Conservation (phyloP, 2,113 vertebrate genomes). For the Columba janthina region DNA sequence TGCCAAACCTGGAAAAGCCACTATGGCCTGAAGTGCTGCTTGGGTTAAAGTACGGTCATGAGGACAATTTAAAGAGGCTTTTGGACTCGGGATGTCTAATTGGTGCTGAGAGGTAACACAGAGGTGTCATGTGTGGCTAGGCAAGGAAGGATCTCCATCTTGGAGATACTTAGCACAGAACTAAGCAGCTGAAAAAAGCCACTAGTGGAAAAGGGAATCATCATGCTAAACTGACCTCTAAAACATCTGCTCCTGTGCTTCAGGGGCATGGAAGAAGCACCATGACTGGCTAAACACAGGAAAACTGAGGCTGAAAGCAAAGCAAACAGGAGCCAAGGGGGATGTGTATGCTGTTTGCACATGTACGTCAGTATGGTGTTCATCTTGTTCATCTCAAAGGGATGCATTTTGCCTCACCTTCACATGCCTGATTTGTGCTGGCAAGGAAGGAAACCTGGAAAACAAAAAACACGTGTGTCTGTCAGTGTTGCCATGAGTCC, state of each 20-base stretch:
- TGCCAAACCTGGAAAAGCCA: not conserved
- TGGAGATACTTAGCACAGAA: not conserved
- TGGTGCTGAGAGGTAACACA: not conserved
- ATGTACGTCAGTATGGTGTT: accelerated
- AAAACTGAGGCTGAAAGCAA: not conserved
- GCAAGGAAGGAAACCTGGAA: not conserved
- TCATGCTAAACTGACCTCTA: not conserved
- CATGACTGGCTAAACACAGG: not conserved
- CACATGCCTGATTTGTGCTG: not conserved
- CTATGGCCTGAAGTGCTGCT: not conserved
- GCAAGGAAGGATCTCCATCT: not conserved
- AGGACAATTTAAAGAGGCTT: constrained; percentile 8
- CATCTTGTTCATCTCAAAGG: not conserved
- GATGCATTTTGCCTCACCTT: not conserved
- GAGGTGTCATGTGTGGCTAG: not conserved
- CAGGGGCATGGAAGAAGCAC: not conserved
- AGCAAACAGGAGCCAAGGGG: not conserved
- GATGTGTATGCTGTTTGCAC: not conserved
- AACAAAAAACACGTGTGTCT: not conserved
- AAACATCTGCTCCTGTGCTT: not conserved
- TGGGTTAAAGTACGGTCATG: not conserved
- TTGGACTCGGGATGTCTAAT: not conserved
- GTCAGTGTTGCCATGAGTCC: not conserved
- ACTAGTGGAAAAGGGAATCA: not conserved
- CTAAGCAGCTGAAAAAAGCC: not conserved